Evolutionary conservation across 2,113 vertebrate species (phyloP).

Genomic region (Tupaia tana): DNA sequence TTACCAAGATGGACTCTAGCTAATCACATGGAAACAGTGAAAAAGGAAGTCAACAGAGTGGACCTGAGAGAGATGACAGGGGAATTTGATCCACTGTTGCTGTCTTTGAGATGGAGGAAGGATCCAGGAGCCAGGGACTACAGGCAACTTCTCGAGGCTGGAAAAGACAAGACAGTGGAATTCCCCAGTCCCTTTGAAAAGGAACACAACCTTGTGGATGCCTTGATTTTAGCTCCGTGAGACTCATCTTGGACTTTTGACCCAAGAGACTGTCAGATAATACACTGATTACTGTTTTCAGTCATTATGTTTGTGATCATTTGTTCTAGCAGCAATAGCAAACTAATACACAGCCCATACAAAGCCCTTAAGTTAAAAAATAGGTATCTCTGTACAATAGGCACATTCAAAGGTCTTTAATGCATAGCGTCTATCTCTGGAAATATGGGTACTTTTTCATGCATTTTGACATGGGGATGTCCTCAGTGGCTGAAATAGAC

Average conservation of each 20-base stretch:
- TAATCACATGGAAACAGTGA: neutral
- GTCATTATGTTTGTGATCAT: conserved; percentile 11
- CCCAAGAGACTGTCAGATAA: neutral
- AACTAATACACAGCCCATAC: neutral
- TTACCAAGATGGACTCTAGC: neutral
- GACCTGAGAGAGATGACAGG: neutral
- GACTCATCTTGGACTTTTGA: neutral
- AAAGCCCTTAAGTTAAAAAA: neutral
- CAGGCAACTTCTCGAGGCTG: neutral
- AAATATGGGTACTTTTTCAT: neutral
- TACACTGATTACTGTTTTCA: neutral
- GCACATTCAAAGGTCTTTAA: neutral
- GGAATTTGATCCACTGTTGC: neutral
- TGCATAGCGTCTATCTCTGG: neutral
- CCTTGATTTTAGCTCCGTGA: neutral
- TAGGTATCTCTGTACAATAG: neutral
- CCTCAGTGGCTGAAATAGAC: neutral
- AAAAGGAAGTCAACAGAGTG: neutral
- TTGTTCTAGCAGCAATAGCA: neutral
- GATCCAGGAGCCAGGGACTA: neutral
- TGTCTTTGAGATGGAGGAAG: neutral
- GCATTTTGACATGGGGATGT: neutral
- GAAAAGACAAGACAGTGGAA: neutral
- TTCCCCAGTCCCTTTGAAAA: neutral
- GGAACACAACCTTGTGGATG: neutral